Percentiles rank a stretch among this genome's conserved stretches.
These are phyloP conservation scores for Lysiphlebus fabarum DNA, from an alignment of 1,140 invertebrate genomes.

Conservation along the genomic window DNA sequence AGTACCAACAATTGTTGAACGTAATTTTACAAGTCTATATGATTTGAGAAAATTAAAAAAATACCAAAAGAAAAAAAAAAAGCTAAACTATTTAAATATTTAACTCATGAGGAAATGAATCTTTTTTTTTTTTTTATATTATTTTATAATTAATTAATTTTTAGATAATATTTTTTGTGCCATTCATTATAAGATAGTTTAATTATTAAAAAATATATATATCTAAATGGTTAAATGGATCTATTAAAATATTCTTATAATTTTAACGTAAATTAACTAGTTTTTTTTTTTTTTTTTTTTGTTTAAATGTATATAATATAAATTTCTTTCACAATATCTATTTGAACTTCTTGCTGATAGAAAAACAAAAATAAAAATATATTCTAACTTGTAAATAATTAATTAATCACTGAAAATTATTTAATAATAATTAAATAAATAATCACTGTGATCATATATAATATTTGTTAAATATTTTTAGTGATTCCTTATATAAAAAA, in stretches of 20 bases:
- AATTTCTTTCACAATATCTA: too few species aligned
- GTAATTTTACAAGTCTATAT: slow-evolving; percentile 36
- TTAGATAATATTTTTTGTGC: too few species aligned
- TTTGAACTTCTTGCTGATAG: too few species aligned
- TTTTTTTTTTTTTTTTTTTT: too few species aligned
- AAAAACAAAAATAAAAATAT: neutral
- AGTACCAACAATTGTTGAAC: slow-evolving; percentile 42
- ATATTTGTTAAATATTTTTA: slow-evolving; percentile 27
- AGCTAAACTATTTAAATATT: too few species aligned
- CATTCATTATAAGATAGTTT: neutral
- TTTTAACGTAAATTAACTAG: neutral
- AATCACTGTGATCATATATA: neutral
- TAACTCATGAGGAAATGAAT: neutral
- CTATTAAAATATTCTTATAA: neutral
- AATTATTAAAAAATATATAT: neutral
- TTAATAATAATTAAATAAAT: neutral
- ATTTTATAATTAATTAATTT: too few species aligned
- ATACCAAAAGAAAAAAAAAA: slow-evolving; percentile 1
- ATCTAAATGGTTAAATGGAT: neutral
- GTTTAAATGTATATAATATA: too few species aligned
- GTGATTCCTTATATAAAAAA: slow-evolving; percentile 20
- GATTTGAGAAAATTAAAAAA: slow-evolving; percentile 27
- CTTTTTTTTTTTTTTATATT: too few species aligned
- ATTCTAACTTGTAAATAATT: slow-evolving; percentile 1
- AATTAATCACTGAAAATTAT: neutral